Base-by-base conservation (phyloP, 2,888 invertebrate genomes). In the Augochlorella aurata region DNA sequence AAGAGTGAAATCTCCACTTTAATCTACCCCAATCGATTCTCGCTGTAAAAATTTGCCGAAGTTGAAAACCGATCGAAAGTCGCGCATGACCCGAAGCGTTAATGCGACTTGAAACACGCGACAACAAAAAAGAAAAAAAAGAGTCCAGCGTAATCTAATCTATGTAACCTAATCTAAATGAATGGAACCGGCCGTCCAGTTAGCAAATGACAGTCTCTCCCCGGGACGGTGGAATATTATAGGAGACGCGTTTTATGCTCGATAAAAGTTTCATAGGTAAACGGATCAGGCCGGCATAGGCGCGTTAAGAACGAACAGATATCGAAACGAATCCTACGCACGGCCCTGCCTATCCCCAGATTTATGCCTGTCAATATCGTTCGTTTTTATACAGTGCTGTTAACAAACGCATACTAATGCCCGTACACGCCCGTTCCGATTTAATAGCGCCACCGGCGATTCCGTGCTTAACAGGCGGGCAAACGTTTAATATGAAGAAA, bases 281-380 rank as follows among this genome's bases (percentile, higher is more conserved):
- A 21, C 38, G 54, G 68, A 54, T 74, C 70, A 21, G 18, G n/a
- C 2, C 49, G 58, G 65, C 47, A 50, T 65, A 58, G 10, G 68
- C n/a, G 54, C 61, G 52, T 63, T 79, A 83, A 74, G 74, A 68
- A 83, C 68, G 67, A 67, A 80, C 38, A 77, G 61, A 74, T 49
- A 77, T 58, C 52, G 49, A 76, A 75, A 79, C 75, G 65, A 83
- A 79, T 73, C 50, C 70, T 50, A 38, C 52, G 70, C 24, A 45
- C 24, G 18, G 16, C 8, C 29, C 9, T 47, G 71, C 73, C 38
- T 38, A 67, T 76, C 61, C 24, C 16, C 54, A 54, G 84, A 74
- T 74, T 76, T 73, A 79, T 61, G 69, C 16, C 67, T 74, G 76
- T 61, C 73, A 54, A 71, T 70, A 54, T 47, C 45, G 61, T 70